Evolutionary conservation across 2,888 invertebrate genomes (phyloP).

Genomic region (Drosophila multiciliata): DNA sequence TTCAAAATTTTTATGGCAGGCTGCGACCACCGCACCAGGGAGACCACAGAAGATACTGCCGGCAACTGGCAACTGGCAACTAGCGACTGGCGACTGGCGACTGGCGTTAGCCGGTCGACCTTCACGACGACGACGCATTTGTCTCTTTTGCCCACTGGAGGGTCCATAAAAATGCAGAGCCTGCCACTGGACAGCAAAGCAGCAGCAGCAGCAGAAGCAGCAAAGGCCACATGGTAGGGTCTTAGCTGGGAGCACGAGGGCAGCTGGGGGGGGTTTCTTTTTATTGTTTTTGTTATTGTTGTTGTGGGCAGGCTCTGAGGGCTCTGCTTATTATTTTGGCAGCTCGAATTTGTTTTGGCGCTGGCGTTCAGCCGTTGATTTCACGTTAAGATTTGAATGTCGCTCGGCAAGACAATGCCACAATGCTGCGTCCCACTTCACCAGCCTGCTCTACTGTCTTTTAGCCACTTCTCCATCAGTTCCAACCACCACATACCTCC

Average conservation of each 20-base stretch:
- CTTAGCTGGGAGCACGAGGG: slow-evolving; percentile 10
- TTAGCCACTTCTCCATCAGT: not conserved
- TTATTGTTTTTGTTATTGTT: slow-evolving; percentile 1
- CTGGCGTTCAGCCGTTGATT: slow-evolving; percentile 75
- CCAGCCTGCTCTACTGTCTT: not conserved
- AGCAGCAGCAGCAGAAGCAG: not conserved
- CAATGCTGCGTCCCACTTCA: slow-evolving; percentile 13
- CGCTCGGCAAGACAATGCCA: slow-evolving; percentile 65
- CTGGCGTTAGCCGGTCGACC: slow-evolving; percentile 67
- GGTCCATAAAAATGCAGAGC: slow-evolving; percentile 56
- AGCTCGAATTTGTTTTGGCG: slow-evolving; percentile 80
- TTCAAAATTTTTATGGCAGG: slow-evolving; percentile 74
- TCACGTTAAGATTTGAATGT: slow-evolving; percentile 84
- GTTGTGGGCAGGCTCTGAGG: not conserved
- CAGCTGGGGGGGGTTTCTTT: slow-evolving; percentile 1
- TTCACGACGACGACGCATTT: slow-evolving; percentile 64
- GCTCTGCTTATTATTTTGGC: slow-evolving; percentile 79
- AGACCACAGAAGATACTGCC: slow-evolving; percentile 13
- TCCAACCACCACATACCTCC: not conserved
- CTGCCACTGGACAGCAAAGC: slow-evolving; percentile 34
- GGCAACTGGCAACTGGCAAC: slow-evolving; percentile 1
- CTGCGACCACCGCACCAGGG: slow-evolving; percentile 23
- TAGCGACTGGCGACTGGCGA: slow-evolving; percentile 7
- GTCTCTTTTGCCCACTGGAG: slow-evolving; percentile 58
- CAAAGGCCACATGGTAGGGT: not conserved